Conservation (phyloP, 2,888 invertebrate species). For the Calameuta filiformis region DNA sequence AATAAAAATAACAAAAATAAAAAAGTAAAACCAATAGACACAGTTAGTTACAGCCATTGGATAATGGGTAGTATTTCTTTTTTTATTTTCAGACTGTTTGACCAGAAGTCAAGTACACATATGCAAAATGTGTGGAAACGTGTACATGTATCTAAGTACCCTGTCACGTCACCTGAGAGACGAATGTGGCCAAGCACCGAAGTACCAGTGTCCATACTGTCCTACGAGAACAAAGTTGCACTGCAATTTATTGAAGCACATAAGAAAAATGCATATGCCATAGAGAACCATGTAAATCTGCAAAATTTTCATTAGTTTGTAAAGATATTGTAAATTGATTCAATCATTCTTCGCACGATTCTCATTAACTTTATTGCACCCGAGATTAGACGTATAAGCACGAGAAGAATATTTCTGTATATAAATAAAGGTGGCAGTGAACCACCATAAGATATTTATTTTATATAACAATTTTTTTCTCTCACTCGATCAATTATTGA, state of each 20-base stretch:
- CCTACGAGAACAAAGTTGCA: conserved; percentile 57
- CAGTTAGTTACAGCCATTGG: not conserved
- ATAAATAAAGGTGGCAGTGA: conserved; percentile 1
- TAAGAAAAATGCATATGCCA: conserved; percentile 40
- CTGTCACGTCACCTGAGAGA: conserved; percentile 55
- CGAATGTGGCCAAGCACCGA: conserved; percentile 58
- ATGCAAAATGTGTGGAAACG: conserved; percentile 53
- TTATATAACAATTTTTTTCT: not conserved
- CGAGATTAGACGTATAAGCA: not conserved
- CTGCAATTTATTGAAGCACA: conserved; percentile 60
- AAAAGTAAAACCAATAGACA: not conserved
- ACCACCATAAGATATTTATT: not conserved
- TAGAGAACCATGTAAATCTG: not conserved
- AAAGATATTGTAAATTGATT: not conserved
- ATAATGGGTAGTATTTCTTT: conserved; percentile 17
- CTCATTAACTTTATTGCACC: not conserved
- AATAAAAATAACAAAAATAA: not conserved
- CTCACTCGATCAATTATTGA: not conserved
- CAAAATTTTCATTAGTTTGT: not conserved
- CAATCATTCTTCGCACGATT: not conserved
- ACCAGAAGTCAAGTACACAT: conserved; percentile 32
- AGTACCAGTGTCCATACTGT: conserved; percentile 59
- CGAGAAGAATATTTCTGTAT: not conserved
- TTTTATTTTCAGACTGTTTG: conserved; percentile 48
- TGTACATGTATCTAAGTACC: conserved; percentile 54